phyloP scores from a whole-genome alignment of 2,888 invertebrate species.

The Heliconius ismenius region DNA sequence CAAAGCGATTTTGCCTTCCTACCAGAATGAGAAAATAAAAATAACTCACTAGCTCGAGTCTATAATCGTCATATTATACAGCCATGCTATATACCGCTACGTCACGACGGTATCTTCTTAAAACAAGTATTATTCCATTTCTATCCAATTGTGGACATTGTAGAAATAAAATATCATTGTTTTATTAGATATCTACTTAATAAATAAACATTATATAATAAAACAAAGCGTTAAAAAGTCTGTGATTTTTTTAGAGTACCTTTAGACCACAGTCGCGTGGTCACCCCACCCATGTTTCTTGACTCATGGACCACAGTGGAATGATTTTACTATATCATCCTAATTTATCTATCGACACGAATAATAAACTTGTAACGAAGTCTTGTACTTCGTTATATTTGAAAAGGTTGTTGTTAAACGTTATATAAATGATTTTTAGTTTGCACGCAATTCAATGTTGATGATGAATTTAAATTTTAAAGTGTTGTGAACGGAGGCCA shows the following conservation, averaged over 20 bases:
- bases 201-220: no score
- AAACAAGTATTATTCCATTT: neutral
- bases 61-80: neutral
- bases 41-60: neutral
- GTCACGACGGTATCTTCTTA: neutral
- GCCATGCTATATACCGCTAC: no score
- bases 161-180: no score
- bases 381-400: neutral
- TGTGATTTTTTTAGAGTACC: no score
- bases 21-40: neutral
- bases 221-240: no score
- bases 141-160: no score
- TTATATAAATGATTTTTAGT: slow-evolving; percentile 9
- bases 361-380: slow-evolving; percentile 31
- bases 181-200: no score
- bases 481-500: neutral
- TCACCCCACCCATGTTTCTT: slow-evolving; percentile 22
- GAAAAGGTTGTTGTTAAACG: slow-evolving; percentile 20
- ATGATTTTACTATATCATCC: slow-evolving; percentile 32
- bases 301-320: slow-evolving; percentile 40
- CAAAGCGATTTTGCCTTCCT: no score
- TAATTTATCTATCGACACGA: slow-evolving; percentile 37
- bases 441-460: slow-evolving; percentile 13
- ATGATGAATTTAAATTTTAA: slow-evolving; percentile 20
- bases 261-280: slow-evolving; percentile 2